Evolutionary conservation across 1,140 invertebrate genomes (phyloP), one percentile per base, ranked within the genome.

Genomic region (Stegodyphus dumicola): DNA sequence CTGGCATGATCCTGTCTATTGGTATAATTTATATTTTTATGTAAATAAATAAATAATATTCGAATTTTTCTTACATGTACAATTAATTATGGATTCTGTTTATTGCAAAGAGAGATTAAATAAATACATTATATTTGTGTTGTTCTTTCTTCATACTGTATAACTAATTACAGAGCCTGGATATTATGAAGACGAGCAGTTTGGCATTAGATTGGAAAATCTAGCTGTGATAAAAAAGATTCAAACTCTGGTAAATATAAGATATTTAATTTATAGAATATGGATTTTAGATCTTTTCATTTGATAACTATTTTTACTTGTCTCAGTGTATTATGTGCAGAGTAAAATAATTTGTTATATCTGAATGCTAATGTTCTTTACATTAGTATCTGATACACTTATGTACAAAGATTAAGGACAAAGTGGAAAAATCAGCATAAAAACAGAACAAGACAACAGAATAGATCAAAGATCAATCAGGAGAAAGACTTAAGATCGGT

Each of bases 141-240:
- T 13, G 9, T 49, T 7, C 6, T 6, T 33, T 71, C 49, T n/a
- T 74, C 15, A 51, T 53, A 53, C 53, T 83, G 7, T 51, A 11
- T 49, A 18, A 65, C 53, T 67, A 33, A n/a, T 83, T 85, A 18
- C 88, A 92, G 93, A 94, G 88, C 94, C 93, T 65, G 94, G 94
- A 9, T 94, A 92, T 89, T 94, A 94, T 90, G 94, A 96, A 90
- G 93, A 91, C 88, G 93, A 93, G 10, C 93, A 95, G 85, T 99
- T 97, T 92, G 98, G 98, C 0, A 95, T 99, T 86, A 93, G 98
- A 48, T 93, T 99, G 87, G 98, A 99, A 91, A 98, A 98, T 90
- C 93, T 97, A 88, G 93, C 97, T 0, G 92, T 95, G 86, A 94
- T 98, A 5, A 67, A 67, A n/a, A 67, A 67, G n/a, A 17, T 7